Evolutionary conservation across 2,113 vertebrate genomes (phyloP), one percentile per base, ranked within the genome.

Genomic region (Leucopternis melanops): DNA sequence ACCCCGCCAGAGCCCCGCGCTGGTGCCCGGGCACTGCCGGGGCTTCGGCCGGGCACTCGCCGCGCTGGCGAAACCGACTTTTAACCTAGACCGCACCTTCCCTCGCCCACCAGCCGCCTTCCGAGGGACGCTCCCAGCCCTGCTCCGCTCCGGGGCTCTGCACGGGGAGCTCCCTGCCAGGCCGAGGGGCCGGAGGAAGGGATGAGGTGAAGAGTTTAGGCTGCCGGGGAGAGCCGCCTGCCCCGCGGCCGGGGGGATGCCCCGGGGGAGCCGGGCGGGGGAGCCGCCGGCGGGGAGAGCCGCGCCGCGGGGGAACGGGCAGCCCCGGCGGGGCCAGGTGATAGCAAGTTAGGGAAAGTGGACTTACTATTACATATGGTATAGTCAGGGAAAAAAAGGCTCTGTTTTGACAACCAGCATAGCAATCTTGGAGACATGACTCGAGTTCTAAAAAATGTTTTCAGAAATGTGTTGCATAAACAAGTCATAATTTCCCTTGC

Each of bases 331-430:
- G n/a, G n/a, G n/a, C n/a, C n/a, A n/a, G n/a, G n/a, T 80, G 81
- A 95, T 96, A 95, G 54, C 95, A 77, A 89, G 74, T 95, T 82
- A 95, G 74, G 95, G 81, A 97, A 94, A 95, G 86, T 85, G 86
- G 89, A 73, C 92, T 94, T 86, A 57, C 36, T 27, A 65, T 95
- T 94, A 87, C 95, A 96, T 95, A 95, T 90, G 94, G 97, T 91
- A 75, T 36, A 94, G 92, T 71, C 81, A 82, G 81, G 92, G 89
- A 85, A 91, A 94, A 88, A 90, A 86, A 69, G 29, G 38, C 86
- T 94, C 92, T 97, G 97, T 97, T 97, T 97, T 97, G 97, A 97
- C 97, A 97, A 97, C 97, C 78, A 73, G 45, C 92, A 77, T 32
- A 95, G 95, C 86, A 62, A 95, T 97, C 91, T 72, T 7, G 10